Conservation (phyloP, 2,888 invertebrate genomes). For the Synergus itoensis region DNA sequence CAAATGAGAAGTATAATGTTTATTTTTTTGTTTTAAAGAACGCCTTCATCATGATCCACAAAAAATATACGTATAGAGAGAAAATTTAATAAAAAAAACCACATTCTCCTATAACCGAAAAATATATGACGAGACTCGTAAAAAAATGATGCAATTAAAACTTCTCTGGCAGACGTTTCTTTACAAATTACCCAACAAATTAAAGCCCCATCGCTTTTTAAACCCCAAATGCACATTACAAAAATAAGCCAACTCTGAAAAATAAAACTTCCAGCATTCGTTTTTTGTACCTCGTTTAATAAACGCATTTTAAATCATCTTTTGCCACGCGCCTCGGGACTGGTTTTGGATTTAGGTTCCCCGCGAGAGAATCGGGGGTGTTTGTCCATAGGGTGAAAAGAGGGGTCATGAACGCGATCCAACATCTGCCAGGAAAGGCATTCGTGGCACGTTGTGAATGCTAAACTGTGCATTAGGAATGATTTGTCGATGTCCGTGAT, state of each 20-base stretch:
- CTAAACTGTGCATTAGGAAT: constrained; percentile 68
- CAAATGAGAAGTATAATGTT: too few species aligned
- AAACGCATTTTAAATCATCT: constrained; percentile 24
- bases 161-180: constrained; percentile 12
- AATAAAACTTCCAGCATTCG: not conserved
- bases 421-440: constrained; percentile 55
- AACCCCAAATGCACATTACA: constrained; percentile 1
- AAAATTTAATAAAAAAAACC: constrained; percentile 7
- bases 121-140: not conserved
- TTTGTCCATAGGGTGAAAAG: constrained; percentile 46
- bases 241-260: constrained; percentile 16
- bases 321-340: constrained; percentile 49
- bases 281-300: not conserved
- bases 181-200: constrained; percentile 41
- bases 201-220: constrained; percentile 33
- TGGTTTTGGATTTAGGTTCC: constrained; percentile 51
- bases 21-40: not conserved
- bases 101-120: not conserved
- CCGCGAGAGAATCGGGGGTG: constrained; percentile 53
- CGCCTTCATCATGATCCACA: not conserved
- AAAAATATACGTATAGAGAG: not conserved
- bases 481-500: constrained; percentile 62
- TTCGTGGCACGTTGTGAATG: constrained; percentile 63
- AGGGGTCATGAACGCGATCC: constrained; percentile 47
- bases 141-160: constrained; percentile 36